Evolutionary conservation across 1,140 invertebrate genomes (phyloP).

Genomic region (Uloborus diversus): DNA sequence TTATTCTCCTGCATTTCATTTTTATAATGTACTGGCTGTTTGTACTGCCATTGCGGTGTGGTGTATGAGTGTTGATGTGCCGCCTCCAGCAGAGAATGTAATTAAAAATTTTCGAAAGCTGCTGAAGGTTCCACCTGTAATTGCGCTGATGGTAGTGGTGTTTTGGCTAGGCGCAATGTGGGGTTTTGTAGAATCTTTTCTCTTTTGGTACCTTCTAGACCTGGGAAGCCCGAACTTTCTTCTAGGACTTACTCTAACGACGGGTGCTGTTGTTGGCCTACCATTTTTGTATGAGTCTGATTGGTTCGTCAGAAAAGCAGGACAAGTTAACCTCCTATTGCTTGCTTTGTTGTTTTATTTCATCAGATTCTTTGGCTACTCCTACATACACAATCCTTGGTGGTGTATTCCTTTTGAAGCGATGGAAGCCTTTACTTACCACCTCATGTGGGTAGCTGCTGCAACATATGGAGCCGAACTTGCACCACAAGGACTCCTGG

Average conservation of each 20-base stretch:
- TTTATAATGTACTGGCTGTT: constrained; percentile 78
- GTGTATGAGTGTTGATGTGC: constrained; percentile 80
- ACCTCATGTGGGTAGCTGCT: constrained; percentile 81
- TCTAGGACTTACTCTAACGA: constrained; percentile 85
- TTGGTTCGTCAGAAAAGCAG: constrained; percentile 79
- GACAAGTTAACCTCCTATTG: constrained; percentile 84
- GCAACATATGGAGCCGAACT: constrained; percentile 82
- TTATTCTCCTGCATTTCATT: constrained; percentile 80
- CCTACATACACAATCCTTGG: constrained; percentile 83
- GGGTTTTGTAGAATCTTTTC: constrained; percentile 86
- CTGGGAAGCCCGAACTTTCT: constrained; percentile 79
- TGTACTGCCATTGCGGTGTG: constrained; percentile 75
- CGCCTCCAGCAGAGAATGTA: constrained; percentile 77
- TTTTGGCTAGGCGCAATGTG: constrained; percentile 80
- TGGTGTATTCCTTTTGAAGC: constrained; percentile 82
- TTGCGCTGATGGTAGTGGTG: constrained; percentile 76
- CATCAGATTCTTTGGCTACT: constrained; percentile 80
- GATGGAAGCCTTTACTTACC: constrained; percentile 84
- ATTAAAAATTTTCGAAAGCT: constrained; percentile 76
- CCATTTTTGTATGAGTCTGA: constrained; percentile 80
- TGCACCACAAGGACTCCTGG: constrained; percentile 81
- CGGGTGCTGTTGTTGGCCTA: constrained; percentile 79
- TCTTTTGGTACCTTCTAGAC: constrained; percentile 86
- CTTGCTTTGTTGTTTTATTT: constrained; percentile 81
- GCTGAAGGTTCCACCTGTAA: constrained; percentile 77